Evolutionary conservation across 2,113 vertebrate species (phyloP).

Genomic region (Cygnus atratus): DNA sequence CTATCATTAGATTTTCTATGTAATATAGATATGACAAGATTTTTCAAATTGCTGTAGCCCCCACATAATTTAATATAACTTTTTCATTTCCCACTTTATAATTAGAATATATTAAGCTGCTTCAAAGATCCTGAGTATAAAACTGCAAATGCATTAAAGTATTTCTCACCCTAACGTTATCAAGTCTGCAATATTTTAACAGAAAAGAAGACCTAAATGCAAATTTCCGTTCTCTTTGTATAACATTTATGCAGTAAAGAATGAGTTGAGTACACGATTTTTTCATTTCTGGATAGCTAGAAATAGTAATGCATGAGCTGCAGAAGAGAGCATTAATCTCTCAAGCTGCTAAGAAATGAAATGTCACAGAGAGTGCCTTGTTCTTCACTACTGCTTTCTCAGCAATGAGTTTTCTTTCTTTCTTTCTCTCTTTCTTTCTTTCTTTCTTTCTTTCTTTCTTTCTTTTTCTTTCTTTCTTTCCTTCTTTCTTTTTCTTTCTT

Average conservation of each 20-base stretch:
- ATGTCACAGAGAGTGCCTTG: conserved; percentile 63
- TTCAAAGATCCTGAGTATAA: conserved; percentile 49
- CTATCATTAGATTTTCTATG: background rate
- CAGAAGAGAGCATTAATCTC: conserved; percentile 67
- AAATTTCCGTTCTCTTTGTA: conserved; percentile 70
- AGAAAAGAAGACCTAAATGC: conserved; percentile 37
- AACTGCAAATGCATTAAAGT: conserved; percentile 6
- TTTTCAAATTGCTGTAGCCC: background rate
- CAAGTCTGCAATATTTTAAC: conserved; percentile 63
- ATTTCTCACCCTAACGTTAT: conserved; percentile 59
- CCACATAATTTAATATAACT: conserved; percentile 33
- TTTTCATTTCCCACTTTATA: conserved; percentile 29
- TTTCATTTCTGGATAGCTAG: conserved; percentile 68
- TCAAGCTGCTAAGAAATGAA: conserved; percentile 63
- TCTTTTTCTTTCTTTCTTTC: too few species aligned
- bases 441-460: too few species aligned
- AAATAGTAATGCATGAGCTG: conserved; percentile 55
- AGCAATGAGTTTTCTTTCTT: background rate
- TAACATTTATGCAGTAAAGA: conserved; percentile 75
- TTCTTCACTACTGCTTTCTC: conserved; percentile 17
- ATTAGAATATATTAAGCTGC: conserved; percentile 55
- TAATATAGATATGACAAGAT: background rate
- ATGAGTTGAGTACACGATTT: conserved; percentile 68
- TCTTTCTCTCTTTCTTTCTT: too few species aligned
- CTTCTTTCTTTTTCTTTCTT: too few species aligned